phyloP scores from a whole-genome alignment of 2,888 invertebrate genomes.

The Pseudolycoriella hygida region DNA sequence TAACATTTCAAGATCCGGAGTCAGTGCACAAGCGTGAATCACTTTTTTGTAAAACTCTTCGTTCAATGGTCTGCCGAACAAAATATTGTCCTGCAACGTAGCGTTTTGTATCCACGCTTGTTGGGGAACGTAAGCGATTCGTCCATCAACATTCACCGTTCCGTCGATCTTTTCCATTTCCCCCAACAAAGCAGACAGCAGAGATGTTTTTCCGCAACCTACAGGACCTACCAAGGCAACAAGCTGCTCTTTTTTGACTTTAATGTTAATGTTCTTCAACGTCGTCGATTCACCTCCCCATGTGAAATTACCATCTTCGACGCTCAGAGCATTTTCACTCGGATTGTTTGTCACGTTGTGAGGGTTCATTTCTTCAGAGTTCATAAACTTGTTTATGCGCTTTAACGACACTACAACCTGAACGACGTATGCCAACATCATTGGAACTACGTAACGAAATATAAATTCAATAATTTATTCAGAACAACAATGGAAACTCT shows the following conservation, averaged over 20 bases:
- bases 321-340: conserved; percentile 9
- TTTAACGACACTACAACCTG: conserved; percentile 32
- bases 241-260: conserved; percentile 19
- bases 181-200: conserved; percentile 29
- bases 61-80: conserved; percentile 67
- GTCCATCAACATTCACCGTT: conserved; percentile 21
- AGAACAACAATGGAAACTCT: not conserved
- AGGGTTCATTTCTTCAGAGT: conserved; percentile 33
- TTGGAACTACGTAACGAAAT: too few relatives aligned
- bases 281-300: conserved; percentile 24
- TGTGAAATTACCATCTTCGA: conserved; percentile 32
- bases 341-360: conserved; percentile 23
- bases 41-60: conserved; percentile 56
- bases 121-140: conserved; percentile 34
- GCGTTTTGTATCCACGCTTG: conserved; percentile 37
- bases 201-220: conserved; percentile 29
- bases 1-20: conserved; percentile 80
- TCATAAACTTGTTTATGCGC: conserved; percentile 35
- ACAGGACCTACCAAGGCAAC: conserved; percentile 31
- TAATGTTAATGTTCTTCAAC: conserved; percentile 21
- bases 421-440: conserved; percentile 2
- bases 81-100: conserved; percentile 68
- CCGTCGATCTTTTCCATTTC: conserved; percentile 27
- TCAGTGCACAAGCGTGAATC: conserved; percentile 78
- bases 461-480: too few relatives aligned